Evolutionary conservation across 2,888 invertebrate species (phyloP).

Genomic region (Amphiduros pacificus): DNA sequence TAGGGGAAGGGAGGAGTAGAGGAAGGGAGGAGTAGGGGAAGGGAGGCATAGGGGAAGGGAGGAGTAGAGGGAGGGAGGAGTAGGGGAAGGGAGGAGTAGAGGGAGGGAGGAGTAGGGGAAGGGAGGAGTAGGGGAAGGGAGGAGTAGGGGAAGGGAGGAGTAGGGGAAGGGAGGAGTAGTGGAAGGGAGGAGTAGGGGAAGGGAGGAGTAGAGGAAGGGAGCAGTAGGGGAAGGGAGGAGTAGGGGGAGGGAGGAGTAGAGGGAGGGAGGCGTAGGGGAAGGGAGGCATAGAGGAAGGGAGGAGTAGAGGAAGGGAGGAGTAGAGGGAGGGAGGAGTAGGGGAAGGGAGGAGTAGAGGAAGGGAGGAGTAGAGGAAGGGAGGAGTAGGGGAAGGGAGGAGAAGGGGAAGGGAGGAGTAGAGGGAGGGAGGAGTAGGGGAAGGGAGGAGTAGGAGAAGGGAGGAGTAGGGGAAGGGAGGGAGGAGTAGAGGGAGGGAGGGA

Average conservation of each 20-base stretch:
- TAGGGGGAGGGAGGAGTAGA: slow-evolving; percentile 5
- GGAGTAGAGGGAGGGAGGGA: too few species aligned
- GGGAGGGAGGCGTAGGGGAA: not conserved
- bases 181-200: not conserved
- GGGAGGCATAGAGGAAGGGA: slow-evolving; percentile 2
- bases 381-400: too few species aligned
- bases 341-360: not conserved
- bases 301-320: slow-evolving; percentile 1
- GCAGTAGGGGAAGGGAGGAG: not conserved
- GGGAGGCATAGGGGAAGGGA: slow-evolving; percentile 5
- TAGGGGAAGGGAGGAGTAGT: not conserved
- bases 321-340: slow-evolving; percentile 10
- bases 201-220: not conserved
- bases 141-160: slow-evolving; percentile 3
- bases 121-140: not conserved
- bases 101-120: slow-evolving; percentile 14
- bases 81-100: slow-evolving; percentile 15
- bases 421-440: too few species aligned
- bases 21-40: slow-evolving; percentile 4
- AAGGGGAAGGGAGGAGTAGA: too few species aligned
- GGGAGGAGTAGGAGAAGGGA: too few species aligned
- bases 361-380: too few species aligned
- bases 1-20: slow-evolving; percentile 2
- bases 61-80: slow-evolving; percentile 8
- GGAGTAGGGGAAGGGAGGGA: too few species aligned